phyloP scores from a whole-genome alignment of 2,113 vertebrate species.

The Lipophrys pholis region DNA sequence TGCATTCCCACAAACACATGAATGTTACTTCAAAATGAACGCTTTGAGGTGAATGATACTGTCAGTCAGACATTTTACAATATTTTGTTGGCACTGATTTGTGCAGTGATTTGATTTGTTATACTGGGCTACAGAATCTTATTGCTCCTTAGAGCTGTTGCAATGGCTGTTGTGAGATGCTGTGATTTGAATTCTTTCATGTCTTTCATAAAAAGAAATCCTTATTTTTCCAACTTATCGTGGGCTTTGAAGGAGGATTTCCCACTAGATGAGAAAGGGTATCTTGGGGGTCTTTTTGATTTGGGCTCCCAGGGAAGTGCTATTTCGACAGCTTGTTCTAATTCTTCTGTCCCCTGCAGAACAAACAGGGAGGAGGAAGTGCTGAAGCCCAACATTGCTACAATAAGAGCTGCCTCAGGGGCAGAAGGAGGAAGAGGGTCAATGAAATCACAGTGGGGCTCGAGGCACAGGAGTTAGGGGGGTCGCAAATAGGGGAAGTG shows the following conservation, averaged over 20 bases:
- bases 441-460: slow-evolving; percentile 69
- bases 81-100: too few relatives aligned
- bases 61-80: too few relatives aligned
- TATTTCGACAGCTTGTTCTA: slow-evolving; percentile 82
- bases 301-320: slow-evolving; percentile 67
- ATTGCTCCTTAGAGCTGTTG: neutral
- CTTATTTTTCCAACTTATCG: slow-evolving; percentile 24
- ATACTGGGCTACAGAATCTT: neutral
- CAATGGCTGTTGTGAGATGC: slow-evolving; percentile 13
- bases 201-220: neutral
- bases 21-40: too few relatives aligned
- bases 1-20: too few relatives aligned
- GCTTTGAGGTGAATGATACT: too few relatives aligned
- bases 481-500: slow-evolving; percentile 60
- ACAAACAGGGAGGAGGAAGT: slow-evolving; percentile 76
- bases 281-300: slow-evolving; percentile 63
- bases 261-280: slow-evolving; percentile 60
- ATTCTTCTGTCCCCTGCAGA: slow-evolving; percentile 69
- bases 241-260: slow-evolving; percentile 35
- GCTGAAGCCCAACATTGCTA: slow-evolving; percentile 62
- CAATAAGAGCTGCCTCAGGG: slow-evolving; percentile 69
- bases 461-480: slow-evolving; percentile 55
- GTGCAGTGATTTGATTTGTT: neutral
- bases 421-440: slow-evolving; percentile 73
- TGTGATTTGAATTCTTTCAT: neutral